Percentiles rank a stretch among this genome's conserved stretches.
These are phyloP conservation scores for Drosophila insularis DNA, from an alignment of 1,140 invertebrate species.

Conservation along the genomic window DNA sequence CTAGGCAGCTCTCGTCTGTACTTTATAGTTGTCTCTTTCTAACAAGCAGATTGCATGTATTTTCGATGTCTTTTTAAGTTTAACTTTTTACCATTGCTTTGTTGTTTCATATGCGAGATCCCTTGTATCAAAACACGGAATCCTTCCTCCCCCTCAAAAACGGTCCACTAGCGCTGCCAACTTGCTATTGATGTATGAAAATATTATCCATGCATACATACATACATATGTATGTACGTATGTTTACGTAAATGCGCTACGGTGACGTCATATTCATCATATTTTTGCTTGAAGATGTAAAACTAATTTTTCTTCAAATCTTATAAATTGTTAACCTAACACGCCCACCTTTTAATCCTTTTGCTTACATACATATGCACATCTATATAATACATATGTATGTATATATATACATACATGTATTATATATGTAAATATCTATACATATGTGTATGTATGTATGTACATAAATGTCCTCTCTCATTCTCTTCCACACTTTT, in stretches of 20 bases:
- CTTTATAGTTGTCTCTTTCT: conserved; percentile 32
- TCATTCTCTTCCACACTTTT: neutral
- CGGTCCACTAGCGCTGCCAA: conserved; percentile 16
- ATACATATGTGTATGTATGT: conserved; percentile 12
- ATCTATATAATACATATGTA: no score
- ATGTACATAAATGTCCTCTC: conserved; percentile 35
- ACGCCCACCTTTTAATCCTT: neutral
- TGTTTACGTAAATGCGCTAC: neutral
- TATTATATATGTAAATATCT: neutral
- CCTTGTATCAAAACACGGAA: neutral
- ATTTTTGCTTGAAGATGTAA: conserved; percentile 8
- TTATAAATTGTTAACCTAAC: neutral
- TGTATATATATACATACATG: neutral
- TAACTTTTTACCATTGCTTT: conserved; percentile 23
- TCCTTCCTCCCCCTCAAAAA: neutral
- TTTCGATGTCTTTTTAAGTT: conserved; percentile 34
- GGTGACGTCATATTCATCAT: no score
- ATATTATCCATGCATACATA: neutral
- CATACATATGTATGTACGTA: neutral
- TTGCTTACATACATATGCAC: no score
- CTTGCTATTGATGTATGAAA: conserved; percentile 10
- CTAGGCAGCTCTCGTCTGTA: neutral
- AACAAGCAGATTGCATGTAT: conserved; percentile 10
- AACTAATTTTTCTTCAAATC: neutral
- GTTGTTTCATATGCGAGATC: conserved; percentile 38